These are phyloP conservation scores for Sinelater perroti DNA, from an alignment of 2,888 invertebrate species.

Conservation along the genomic window DNA sequence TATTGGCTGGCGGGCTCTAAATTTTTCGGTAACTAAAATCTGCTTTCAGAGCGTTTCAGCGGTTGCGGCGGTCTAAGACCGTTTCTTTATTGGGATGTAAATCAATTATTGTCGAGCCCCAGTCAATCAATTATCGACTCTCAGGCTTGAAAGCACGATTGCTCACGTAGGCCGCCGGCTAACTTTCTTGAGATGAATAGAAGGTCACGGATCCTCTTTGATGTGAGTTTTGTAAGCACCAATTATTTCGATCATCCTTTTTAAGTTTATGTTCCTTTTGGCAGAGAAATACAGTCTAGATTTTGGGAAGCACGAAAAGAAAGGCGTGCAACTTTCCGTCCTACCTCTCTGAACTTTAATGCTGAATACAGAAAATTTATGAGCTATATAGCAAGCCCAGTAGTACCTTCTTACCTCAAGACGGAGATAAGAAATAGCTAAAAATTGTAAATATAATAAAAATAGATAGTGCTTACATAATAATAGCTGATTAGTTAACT, in stretches of 20 bases:
- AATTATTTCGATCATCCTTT: conserved; percentile 3
- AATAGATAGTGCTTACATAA: neutral
- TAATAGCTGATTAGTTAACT: conserved; percentile 18
- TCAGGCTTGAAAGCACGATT: conserved; percentile 6
- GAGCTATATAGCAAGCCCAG: no score
- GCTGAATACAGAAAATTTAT: no score
- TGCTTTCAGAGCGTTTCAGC: neutral
- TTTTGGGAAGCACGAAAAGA: no score
- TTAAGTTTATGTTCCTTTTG: neutral
- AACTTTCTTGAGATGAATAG: conserved; percentile 12
- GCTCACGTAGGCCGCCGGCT: conserved; percentile 4
- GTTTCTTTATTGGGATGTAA: conserved; percentile 16
- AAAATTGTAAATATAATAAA: no score
- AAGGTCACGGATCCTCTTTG: neutral
- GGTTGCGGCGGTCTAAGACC: neutral
- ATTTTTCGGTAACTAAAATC: neutral
- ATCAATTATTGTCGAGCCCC: conserved; percentile 12
- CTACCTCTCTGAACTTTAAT: no score
- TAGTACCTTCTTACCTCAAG: no score
- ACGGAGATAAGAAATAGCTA: no score
- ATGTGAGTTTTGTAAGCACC: conserved; percentile 1
- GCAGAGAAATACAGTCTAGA: neutral
- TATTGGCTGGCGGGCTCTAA: conserved; percentile 14
- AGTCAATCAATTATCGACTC: conserved; percentile 18
- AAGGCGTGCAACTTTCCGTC: no score